Percentiles rank a stretch among this genome's conserved stretches.
These are phyloP conservation scores for Morpho helenor DNA, from an alignment of 2,888 invertebrate species.

Conservation along the genomic window DNA sequence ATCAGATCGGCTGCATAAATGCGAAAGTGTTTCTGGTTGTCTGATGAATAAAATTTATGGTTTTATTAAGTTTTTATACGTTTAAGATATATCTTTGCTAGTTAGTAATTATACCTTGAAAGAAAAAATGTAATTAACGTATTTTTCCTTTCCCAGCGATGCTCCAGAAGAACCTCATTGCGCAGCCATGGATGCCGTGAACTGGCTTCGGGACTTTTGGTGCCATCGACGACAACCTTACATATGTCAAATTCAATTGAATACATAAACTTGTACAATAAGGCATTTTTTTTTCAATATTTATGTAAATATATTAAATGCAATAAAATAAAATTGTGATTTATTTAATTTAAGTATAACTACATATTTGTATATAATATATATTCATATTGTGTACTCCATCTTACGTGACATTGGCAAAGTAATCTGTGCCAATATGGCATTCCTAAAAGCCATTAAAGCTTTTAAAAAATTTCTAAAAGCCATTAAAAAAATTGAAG, in stretches of 20 bases:
- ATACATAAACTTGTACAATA: not conserved
- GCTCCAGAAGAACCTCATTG: slow-evolving; percentile 55
- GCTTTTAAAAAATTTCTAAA: no score
- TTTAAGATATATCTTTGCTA: no score
- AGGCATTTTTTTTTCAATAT: not conserved
- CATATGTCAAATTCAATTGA: slow-evolving; percentile 45
- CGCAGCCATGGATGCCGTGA: slow-evolving; percentile 50
- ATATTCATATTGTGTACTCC: no score
- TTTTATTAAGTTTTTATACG: no score
- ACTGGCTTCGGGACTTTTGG: slow-evolving; percentile 57
- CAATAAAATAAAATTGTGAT: no score
- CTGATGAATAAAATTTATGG: no score
- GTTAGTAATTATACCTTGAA: not conserved
- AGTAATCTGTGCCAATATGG: not conserved
- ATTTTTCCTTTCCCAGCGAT: slow-evolving; percentile 34
- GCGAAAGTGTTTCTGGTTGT: no score
- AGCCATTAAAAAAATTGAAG: no score
- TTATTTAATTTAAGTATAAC: no score
- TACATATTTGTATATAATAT: no score
- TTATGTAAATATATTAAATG: not conserved
- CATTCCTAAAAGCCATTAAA: not conserved
- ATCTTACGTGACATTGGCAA: no score
- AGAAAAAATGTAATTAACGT: not conserved
- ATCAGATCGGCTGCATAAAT: no score
- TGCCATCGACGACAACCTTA: slow-evolving; percentile 52